phyloP scores from a whole-genome alignment of 1,140 invertebrate genomes.

The Drosophila navojoa region DNA sequence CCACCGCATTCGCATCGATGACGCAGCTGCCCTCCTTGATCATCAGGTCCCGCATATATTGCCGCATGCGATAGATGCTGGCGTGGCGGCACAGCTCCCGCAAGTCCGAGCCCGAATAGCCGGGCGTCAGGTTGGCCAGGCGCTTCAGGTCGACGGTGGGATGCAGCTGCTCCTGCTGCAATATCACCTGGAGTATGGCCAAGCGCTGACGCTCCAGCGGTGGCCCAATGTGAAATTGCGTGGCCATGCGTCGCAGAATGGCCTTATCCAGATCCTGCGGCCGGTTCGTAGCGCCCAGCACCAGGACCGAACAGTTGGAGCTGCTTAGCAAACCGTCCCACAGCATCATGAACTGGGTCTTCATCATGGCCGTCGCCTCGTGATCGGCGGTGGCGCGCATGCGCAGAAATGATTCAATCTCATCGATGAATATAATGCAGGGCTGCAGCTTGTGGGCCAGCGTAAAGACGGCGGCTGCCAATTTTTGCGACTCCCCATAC shows the following conservation, averaged over 20 bases:
- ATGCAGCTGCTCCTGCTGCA: conserved; percentile 89
- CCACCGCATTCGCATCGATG: background rate
- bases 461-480: conserved; percentile 97
- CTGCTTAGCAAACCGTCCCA: conserved; percentile 94
- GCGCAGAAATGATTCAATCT: conserved; percentile 98
- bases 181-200: conserved; percentile 91
- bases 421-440: conserved; percentile 97
- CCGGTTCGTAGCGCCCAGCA: conserved; percentile 92
- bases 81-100: conserved; percentile 95
- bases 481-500: conserved; percentile 99
- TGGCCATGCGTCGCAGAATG: conserved; percentile 97
- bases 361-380: conserved; percentile 99
- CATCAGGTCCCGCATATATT: conserved; percentile 76
- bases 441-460: conserved; percentile 96
- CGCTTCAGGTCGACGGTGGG: conserved; percentile 88
- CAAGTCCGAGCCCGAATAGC: conserved; percentile 96
- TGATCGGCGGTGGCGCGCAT: conserved; percentile 94
- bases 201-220: conserved; percentile 90
- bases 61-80: conserved; percentile 92
- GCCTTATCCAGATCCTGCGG: conserved; percentile 97
- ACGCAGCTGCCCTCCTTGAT: background rate
- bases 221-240: conserved; percentile 94
- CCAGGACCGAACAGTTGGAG: conserved; percentile 87
- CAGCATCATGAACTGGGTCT: conserved; percentile 94
- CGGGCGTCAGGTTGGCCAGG: conserved; percentile 90